phyloP scores from a whole-genome alignment of 1,140 invertebrate species.

The Heliothis subflexa region DNA sequence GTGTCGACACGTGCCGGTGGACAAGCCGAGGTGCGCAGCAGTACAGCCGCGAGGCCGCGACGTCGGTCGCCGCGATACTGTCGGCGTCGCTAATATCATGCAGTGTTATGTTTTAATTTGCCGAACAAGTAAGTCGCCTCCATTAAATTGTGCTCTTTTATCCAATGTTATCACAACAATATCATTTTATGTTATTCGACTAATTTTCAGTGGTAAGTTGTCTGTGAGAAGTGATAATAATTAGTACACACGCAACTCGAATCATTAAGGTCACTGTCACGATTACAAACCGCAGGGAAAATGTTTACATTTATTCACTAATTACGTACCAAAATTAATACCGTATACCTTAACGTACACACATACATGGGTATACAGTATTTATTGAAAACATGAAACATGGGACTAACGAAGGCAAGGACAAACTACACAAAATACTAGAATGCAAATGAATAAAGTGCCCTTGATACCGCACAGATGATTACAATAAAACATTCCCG shows the following conservation, averaged over 20 bases:
- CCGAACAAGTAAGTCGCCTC: background rate
- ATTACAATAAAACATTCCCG: constrained; percentile 5
- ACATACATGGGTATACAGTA: too few species aligned
- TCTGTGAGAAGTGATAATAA: background rate
- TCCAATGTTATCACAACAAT: background rate
- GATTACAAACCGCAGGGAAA: background rate
- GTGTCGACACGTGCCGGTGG: background rate
- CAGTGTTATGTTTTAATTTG: background rate
- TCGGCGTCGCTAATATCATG: too few species aligned
- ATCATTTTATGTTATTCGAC: background rate
- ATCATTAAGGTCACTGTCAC: constrained; percentile 21
- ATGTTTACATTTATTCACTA: background rate
- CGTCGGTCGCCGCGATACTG: too few species aligned
- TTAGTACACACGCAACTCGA: background rate
- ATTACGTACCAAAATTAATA: background rate
- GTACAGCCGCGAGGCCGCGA: too few species aligned
- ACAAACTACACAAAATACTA: too few species aligned
- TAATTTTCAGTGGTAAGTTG: constrained; percentile 1
- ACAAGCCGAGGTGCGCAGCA: too few species aligned
- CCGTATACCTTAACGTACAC: too few species aligned
- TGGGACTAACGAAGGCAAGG: too few species aligned
- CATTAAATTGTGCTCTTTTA: background rate
- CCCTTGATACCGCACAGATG: too few species aligned
- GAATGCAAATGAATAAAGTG: too few species aligned
- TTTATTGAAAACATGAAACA: background rate